Base-by-base conservation (phyloP, 2,113 vertebrate species). In the Ctenodactylus gundi region DNA sequence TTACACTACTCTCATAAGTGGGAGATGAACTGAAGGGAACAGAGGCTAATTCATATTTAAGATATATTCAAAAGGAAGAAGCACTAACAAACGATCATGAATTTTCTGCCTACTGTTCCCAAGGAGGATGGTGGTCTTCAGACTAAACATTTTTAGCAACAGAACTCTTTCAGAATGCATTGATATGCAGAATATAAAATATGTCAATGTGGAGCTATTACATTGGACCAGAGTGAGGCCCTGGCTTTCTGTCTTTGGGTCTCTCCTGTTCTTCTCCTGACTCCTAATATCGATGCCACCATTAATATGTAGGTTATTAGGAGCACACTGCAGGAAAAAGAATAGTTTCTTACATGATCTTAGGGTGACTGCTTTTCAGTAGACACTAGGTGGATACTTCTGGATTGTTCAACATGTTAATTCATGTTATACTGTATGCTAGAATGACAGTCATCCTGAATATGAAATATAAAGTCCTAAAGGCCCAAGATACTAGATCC, bases 1-100 rank as follows among this genome's bases (percentile, higher is more conserved):
- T 49, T 44, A 87, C 6, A 80, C 29, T 62, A 49, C 36, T 81
- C 46, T 86, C 21, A 84, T 84, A 70, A 90, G 21, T 81, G 31
- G 46, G 76, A 44, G 51, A 84, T 90, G 67, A 81, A 76, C 27
- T 55, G 15, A 91, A 82, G 60, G 41, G 44, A 87, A 62, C 12
- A 90, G 83, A 94, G 31, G 49, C 51, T 70, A 95, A 78, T 88
- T 92, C n/a, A 68, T 58, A 75, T 88, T 87, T 81, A 88, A 88
- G 57, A 57, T 75, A 44, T 36, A 83, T 64, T 93, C 64, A 92
- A 53, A 62, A 87, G 49, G 68, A 95, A 94, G 82, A 88, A 73
- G 25, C 31, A 88, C 3, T 88, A 92, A 70, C 31, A 81, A 73
- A 90, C 72, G 51, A 55, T 83, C 8, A 13, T 72, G 21, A 81